These are phyloP conservation scores for Clivina fossor DNA, from an alignment of 2,888 invertebrate genomes.

Conservation along the genomic window DNA sequence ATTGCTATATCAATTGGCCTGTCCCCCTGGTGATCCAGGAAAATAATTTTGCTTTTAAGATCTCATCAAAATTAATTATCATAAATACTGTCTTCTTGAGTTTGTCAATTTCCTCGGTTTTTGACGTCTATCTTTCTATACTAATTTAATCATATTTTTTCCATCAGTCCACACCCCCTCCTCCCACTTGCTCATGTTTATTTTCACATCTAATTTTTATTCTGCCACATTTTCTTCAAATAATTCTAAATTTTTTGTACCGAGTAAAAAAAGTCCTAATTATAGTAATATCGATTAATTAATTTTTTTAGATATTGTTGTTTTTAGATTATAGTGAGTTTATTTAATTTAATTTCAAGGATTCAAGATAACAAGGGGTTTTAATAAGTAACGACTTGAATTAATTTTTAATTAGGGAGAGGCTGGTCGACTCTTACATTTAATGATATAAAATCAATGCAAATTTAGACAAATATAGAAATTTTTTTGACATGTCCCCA, in stretches of 20 bases:
- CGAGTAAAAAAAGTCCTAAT: too few relatives aligned
- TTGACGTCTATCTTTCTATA: not conserved
- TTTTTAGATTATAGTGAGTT: constrained; percentile 26
- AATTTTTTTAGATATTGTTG: too few relatives aligned
- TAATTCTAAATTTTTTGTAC: too few relatives aligned
- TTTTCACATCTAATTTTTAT: too few relatives aligned
- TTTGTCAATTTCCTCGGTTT: not conserved
- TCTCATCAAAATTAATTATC: too few relatives aligned
- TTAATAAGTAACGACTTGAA: constrained; percentile 31
- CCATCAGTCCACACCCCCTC: too few relatives aligned
- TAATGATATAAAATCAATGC: constrained; percentile 24
- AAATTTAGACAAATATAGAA: constrained; percentile 9
- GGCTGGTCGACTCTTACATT: constrained; percentile 47
- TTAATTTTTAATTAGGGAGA: constrained; percentile 43
- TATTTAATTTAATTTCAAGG: constrained; percentile 37
- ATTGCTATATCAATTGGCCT: constrained; percentile 53
- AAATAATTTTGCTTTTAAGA: not conserved
- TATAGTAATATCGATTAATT: too few relatives aligned
- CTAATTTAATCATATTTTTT: too few relatives aligned
- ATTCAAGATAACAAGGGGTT: constrained; percentile 40
- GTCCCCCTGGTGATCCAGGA: constrained; percentile 47
- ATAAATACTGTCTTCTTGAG: not conserved
- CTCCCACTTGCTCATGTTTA: too few relatives aligned
- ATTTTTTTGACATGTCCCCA: constrained; percentile 20
- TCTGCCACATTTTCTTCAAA: too few relatives aligned